These are phyloP conservation scores for Nephrotoma appendiculata DNA, from an alignment of 2,888 invertebrate genomes.

Conservation along the genomic window DNA sequence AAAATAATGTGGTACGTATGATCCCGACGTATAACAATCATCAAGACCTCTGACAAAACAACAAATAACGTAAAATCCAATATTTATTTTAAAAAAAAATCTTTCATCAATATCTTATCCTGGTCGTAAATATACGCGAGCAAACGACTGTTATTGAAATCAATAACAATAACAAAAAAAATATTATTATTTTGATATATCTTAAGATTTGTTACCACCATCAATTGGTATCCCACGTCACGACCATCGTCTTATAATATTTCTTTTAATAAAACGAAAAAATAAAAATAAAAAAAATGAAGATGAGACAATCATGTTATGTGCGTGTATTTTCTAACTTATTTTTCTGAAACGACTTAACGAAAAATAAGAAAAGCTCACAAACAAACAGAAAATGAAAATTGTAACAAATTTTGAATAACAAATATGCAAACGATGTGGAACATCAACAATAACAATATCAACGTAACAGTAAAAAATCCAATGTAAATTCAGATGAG, in stretches of 20 bases:
- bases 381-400: neutral
- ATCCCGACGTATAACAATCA: neutral
- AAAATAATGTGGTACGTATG: neutral
- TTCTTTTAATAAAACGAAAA: neutral
- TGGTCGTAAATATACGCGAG: neutral
- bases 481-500: neutral
- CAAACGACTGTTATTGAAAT: neutral
- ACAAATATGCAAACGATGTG: neutral
- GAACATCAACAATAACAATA: neutral
- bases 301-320: neutral
- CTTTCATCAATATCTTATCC: neutral
- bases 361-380: neutral
- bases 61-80: neutral
- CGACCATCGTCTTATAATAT: neutral
- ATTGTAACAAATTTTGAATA: neutral
- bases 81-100: neutral
- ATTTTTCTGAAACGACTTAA: neutral
- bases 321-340: neutral
- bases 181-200: neutral
- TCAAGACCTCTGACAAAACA: neutral
- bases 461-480: neutral
- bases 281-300: neutral
- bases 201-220: neutral
- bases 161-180: neutral
- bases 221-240: neutral